Base-by-base conservation (phyloP, 2,113 vertebrate species). In the Sylvia atricapilla region DNA sequence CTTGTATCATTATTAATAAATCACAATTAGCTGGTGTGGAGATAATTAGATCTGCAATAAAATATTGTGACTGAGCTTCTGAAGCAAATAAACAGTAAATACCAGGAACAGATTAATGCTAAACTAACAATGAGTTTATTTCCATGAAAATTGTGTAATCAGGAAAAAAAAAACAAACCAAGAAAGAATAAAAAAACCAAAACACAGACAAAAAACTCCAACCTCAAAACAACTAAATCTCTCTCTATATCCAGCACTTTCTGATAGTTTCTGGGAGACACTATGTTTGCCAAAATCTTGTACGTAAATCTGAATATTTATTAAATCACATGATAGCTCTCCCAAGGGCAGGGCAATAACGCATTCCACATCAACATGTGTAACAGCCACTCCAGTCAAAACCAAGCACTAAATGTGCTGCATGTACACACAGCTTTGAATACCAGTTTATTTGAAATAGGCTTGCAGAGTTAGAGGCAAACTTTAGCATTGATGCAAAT, bases 181-280 rank as follows among this genome's bases (percentile, higher is more conserved):
- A 56, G 1, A 56, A 56, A 35, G 1, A n/a, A 47, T 1, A 12
- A 49, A 49, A 43, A 44, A 39, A 1, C 1, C 3, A 58, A 41
- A 55, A 22, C 6, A 44, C 4, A 41, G 2, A 44, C 2, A 13
- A 1, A 39, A 12, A 0, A 0, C 15, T n/a, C 33, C 35, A 33
- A 50, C 17, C 3, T 3, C 4, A 20, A 74, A 66, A 3, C 41
- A 55, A 31, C 16, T 35, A 44, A 67, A 63, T n/a, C 18, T 31
- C 7, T 37, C 5, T 17, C 7, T 23, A n/a, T 49, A 66, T 25
- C 53, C 25, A 68, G 31, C 2, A 5, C 53, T 89, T 93, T 78
- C 25, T 70, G 16, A 10, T 39, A 8, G 50, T 35, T 59, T 52
- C 50, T 9, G 6, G n/a, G 50, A 79, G 18, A 60, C 10, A 64